A percentile compares a stretch with the other conserved stretches of the same genome.
Conservation (phyloP, 2,113 vertebrate species). For the Tenrec ecaudatus region DNA sequence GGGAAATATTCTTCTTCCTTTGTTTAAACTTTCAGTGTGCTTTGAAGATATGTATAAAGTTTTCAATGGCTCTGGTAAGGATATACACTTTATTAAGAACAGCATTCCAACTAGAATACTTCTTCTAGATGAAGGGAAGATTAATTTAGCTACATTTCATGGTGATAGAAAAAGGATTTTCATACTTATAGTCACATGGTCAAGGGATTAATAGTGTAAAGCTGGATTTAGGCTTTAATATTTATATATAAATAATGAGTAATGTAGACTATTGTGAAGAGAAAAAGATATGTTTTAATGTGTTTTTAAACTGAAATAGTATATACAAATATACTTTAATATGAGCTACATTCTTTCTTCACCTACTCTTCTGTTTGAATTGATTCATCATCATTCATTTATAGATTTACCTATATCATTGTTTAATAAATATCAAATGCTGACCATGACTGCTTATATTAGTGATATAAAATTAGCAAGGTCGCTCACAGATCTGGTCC, state of each 20-base stretch:
- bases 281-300: not conserved
- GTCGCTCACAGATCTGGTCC: not conserved
- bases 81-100: not conserved
- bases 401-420: not conserved
- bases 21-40: too few species aligned
- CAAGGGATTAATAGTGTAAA: not conserved
- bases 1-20: too few species aligned
- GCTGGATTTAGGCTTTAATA: not conserved
- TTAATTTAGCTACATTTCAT: not conserved
- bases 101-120: not conserved
- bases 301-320: not conserved
- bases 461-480: not conserved
- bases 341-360: not conserved
- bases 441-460: not conserved
- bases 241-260: not conserved
- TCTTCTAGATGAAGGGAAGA: not conserved
- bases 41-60: too few species aligned
- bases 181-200: not conserved
- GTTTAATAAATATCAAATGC: not conserved
- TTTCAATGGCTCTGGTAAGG: not conserved
- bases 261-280: not conserved
- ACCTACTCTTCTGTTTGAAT: not conserved
- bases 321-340: not conserved
- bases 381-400: not conserved
- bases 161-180: not conserved